phyloP scores from a whole-genome alignment of 2,113 vertebrate genomes.

The Eretmochelys imbricata region DNA sequence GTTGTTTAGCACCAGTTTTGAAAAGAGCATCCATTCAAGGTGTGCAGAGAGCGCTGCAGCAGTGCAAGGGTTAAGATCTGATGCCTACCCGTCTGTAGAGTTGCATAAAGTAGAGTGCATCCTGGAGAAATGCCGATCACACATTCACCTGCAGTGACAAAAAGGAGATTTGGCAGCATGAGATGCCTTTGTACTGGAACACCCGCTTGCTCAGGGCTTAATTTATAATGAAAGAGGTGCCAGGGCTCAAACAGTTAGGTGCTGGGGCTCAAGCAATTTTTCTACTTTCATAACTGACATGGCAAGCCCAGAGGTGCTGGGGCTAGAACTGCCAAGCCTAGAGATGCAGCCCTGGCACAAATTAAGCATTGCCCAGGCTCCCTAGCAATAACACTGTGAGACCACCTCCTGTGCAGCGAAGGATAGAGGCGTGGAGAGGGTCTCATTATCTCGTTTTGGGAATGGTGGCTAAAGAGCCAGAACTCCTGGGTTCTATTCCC shows the following conservation, averaged over 20 bases:
- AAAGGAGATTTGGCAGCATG: neutral
- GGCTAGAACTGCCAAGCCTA: neutral
- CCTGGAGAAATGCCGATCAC: neutral
- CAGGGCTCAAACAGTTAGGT: neutral
- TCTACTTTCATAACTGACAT: neutral
- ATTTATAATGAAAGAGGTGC: neutral
- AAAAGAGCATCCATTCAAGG: neutral
- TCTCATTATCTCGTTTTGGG: neutral
- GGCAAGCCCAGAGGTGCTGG: neutral
- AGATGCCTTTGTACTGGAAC: neutral
- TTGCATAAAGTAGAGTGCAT: neutral
- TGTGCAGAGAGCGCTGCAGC: neutral
- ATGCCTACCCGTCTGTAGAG: neutral
- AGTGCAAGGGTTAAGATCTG: accelerated
- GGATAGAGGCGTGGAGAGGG: neutral
- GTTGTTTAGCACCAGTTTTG: neutral
- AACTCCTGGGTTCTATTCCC: neutral
- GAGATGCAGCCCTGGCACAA: neutral
- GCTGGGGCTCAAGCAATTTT: neutral
- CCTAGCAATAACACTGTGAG: neutral
- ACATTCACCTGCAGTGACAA: neutral
- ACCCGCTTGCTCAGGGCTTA: neutral
- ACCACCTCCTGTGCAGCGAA: accelerated
- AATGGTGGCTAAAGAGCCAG: neutral
- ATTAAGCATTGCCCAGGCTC: neutral